phyloP scores from a whole-genome alignment of 2,797 vertebrate species.

The Australoheros facetus region DNA sequence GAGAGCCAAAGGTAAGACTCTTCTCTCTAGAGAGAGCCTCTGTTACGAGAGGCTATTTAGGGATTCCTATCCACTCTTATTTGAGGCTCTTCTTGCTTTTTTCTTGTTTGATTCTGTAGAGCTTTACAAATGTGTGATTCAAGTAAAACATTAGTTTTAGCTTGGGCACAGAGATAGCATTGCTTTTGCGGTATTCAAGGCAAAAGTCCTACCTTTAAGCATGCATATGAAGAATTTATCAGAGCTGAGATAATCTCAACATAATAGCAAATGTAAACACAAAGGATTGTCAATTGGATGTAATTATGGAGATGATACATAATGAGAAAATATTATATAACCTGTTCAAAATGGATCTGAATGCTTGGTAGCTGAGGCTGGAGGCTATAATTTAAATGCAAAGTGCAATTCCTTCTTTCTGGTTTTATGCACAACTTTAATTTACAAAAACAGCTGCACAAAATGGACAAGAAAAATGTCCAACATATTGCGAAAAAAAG shows the following conservation, averaged over 20 bases:
- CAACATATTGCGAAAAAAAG: neutral
- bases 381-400: neutral
- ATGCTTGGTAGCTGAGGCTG: neutral
- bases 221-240: neutral
- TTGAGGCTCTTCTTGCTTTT: slow-evolving; percentile 4
- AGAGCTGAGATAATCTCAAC: neutral
- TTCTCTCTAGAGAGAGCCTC: slow-evolving; percentile 35
- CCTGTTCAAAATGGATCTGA: neutral
- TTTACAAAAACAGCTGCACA: neutral
- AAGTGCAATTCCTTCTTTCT: neutral
- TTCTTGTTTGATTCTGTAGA: neutral
- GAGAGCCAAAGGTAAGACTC: slow-evolving; percentile 41
- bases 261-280: neutral
- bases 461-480: neutral
- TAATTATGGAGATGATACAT: neutral
- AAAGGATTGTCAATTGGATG: neutral
- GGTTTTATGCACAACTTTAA: neutral
- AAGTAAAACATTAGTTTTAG: neutral
- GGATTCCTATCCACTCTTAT: slow-evolving; percentile 8
- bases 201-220: neutral
- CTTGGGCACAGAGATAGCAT: neutral
- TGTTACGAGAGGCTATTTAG: slow-evolving; percentile 53
- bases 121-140: slow-evolving; percentile 1
- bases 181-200: neutral
- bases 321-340: neutral